phyloP scores from a whole-genome alignment of 2,888 invertebrate species.

The Heliconius erato region DNA sequence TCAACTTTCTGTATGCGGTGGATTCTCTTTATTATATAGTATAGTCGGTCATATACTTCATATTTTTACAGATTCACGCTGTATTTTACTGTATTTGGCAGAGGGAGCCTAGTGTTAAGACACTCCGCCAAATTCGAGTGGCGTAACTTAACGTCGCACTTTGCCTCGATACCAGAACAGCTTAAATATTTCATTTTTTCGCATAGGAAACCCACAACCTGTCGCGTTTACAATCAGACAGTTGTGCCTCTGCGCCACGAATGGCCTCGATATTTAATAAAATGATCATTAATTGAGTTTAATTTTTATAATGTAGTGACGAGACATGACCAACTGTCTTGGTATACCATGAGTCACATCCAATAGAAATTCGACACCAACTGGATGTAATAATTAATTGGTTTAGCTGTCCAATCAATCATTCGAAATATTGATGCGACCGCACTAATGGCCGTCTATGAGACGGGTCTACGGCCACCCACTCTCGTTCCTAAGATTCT shows the following conservation, averaged over 20 bases:
- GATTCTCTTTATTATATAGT: not conserved
- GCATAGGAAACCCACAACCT: too few relatives aligned
- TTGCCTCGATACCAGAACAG: too few relatives aligned
- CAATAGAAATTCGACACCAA: conserved; percentile 42
- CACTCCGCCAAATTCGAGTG: too few relatives aligned
- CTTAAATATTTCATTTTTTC: too few relatives aligned
- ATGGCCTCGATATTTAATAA: not conserved
- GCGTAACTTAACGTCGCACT: too few relatives aligned
- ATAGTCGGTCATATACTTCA: too few relatives aligned
- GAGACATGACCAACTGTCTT: conserved; percentile 17
- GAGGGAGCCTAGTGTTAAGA: too few relatives aligned
- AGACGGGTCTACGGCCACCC: conserved; percentile 23
- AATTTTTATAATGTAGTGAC: conserved; percentile 40
- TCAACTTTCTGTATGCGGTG: conserved; percentile 19
- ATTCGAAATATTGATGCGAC: conserved; percentile 58
- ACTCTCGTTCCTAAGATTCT: conserved; percentile 13
- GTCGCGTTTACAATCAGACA: too few relatives aligned
- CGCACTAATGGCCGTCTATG: conserved; percentile 62
- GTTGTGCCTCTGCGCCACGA: too few relatives aligned
- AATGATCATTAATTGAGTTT: conserved; percentile 43
- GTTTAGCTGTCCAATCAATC: conserved; percentile 55
- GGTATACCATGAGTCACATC: conserved; percentile 37
- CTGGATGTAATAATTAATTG: conserved; percentile 48
- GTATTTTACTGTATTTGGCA: too few relatives aligned
- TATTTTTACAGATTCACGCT: too few relatives aligned